phyloP scores from a whole-genome alignment of 2,113 vertebrate genomes.

The Atrichornis clamosus region DNA sequence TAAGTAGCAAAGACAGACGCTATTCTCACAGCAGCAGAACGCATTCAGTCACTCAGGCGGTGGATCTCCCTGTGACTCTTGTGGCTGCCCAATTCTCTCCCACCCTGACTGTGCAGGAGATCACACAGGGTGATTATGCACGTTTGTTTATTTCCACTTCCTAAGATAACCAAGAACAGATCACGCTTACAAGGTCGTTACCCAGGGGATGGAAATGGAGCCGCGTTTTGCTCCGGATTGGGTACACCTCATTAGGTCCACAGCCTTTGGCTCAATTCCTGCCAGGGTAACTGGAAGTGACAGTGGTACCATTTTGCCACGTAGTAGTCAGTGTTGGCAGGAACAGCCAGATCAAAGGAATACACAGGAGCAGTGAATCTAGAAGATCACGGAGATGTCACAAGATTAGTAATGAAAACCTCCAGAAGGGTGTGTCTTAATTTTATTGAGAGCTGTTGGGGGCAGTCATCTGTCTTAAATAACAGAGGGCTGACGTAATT shows the following conservation, averaged over 20 bases:
- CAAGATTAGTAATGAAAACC: not conserved
- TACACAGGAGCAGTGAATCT: not conserved
- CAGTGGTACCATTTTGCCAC: not conserved
- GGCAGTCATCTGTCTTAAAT: not conserved
- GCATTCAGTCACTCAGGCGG: fast-evolving
- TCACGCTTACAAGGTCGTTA: not conserved
- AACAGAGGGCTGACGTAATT: not conserved
- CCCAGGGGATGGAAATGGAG: not conserved
- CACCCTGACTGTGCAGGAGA: not conserved
- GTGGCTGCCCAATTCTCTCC: not conserved
- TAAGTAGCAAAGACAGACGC: not conserved
- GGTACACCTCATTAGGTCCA: constrained; percentile 40
- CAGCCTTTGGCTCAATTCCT: not conserved
- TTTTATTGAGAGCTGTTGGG: not conserved
- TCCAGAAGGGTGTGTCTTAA: not conserved
- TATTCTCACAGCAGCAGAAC: not conserved
- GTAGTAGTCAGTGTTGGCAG: not conserved
- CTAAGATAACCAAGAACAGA: not conserved
- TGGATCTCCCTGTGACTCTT: not conserved
- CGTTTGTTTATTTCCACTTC: not conserved
- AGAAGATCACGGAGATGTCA: not conserved
- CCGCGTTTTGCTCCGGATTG: not conserved
- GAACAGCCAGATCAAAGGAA: not conserved
- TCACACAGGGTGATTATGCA: not conserved
- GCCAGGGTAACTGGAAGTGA: constrained; percentile 6